A percentile compares a stretch with the other conserved stretches of the same genome.
These are phyloP conservation scores for Pentalonia nigronervosa DNA, from an alignment of 1,140 invertebrate genomes.

Conservation along the genomic window DNA sequence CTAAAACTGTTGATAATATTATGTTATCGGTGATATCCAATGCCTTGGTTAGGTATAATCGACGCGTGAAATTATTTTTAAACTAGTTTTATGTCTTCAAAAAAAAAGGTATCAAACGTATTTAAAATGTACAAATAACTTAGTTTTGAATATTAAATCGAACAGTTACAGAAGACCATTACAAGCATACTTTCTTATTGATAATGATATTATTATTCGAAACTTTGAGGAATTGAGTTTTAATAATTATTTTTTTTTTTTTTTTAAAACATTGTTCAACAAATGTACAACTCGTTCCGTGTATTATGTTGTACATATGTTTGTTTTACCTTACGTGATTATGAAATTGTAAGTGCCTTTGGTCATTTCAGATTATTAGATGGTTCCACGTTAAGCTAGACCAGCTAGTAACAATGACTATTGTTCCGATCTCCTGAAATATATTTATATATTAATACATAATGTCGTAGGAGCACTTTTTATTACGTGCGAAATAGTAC, in stretches of 20 bases:
- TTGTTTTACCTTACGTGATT: neutral
- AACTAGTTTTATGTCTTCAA: neutral
- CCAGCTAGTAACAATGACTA: accelerated
- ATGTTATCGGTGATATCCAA: neutral
- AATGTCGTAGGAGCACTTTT: neutral
- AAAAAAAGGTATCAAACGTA: neutral
- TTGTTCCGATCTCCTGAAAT: neutral
- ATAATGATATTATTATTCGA: neutral
- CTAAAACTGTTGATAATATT: neutral
- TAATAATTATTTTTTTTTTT: neutral
- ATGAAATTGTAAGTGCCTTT: neutral
- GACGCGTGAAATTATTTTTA: neutral
- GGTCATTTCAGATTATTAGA: too few species aligned
- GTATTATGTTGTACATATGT: neutral
- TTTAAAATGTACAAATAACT: neutral
- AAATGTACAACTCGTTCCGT: neutral
- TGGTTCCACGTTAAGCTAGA: too few species aligned
- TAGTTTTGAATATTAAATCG: neutral
- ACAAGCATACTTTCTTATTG: neutral
- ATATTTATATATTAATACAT: too few species aligned
- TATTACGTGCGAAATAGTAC: neutral
- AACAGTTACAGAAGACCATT: neutral
- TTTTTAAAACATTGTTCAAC: neutral
- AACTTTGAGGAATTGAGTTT: neutral
- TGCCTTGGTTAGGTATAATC: neutral